phyloP scores from a whole-genome alignment of 2,113 vertebrate species.

The Gracilinanus agilis region DNA sequence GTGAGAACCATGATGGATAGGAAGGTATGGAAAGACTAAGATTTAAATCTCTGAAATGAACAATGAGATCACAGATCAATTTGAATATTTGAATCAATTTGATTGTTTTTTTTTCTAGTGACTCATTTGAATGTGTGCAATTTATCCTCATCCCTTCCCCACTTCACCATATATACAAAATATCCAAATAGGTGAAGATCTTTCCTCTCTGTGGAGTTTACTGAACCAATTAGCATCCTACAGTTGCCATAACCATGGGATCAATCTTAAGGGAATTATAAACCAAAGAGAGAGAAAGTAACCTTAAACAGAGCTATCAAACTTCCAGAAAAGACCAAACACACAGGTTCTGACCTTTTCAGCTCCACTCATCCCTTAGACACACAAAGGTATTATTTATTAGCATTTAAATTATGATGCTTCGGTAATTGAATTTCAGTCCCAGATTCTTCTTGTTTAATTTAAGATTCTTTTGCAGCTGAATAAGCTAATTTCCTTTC shows the following conservation, averaged over 20 bases:
- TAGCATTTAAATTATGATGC: slow-evolving; percentile 13
- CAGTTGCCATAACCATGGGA: not conserved
- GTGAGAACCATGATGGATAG: not conserved
- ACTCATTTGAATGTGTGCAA: not conserved
- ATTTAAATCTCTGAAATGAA: not conserved
- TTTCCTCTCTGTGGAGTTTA: not conserved
- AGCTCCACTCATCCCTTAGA: not conserved
- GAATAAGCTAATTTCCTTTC: not conserved
- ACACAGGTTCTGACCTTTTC: not conserved
- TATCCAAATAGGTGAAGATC: not conserved
- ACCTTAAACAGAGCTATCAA: not conserved
- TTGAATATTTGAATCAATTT: not conserved
- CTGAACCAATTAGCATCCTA: slow-evolving; percentile 26
- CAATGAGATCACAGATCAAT: not conserved
- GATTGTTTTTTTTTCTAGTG: not conserved
- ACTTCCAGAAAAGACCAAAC: not conserved
- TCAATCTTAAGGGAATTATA: not conserved
- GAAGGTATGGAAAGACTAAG: not conserved
- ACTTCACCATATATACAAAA: not conserved
- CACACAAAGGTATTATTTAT: not conserved
- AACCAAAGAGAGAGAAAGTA: not conserved
- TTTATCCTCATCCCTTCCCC: not conserved
- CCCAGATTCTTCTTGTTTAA: slow-evolving; percentile 24
- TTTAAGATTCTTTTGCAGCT: not conserved
- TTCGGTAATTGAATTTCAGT: slow-evolving; percentile 30